phyloP scores from a whole-genome alignment of 2,113 vertebrate genomes.

The Willisornis vidua region DNA sequence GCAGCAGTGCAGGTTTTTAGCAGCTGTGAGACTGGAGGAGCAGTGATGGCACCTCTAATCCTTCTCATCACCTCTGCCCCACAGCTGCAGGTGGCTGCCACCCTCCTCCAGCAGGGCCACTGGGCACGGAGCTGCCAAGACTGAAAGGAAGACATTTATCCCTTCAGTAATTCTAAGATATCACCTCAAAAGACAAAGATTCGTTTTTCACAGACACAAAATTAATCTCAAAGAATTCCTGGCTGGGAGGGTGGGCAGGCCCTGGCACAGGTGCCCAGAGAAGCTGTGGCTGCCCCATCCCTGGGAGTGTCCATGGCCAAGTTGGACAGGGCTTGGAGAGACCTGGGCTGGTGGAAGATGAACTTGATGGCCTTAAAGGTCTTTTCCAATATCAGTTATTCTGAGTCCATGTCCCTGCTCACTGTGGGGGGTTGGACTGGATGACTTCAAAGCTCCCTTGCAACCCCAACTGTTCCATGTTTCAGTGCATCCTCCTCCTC shows the following conservation, averaged over 20 bases:
- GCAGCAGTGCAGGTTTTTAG: not conserved
- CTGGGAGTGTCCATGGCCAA: not conserved
- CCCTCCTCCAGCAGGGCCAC: not conserved
- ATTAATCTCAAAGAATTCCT: not conserved
- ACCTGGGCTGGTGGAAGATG: not conserved
- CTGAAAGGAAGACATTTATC: not conserved
- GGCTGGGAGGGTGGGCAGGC: not conserved
- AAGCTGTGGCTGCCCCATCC: not conserved
- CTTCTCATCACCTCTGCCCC: not conserved
- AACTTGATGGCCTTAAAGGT: not conserved
- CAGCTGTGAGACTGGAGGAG: not conserved
- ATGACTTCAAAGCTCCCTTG: not conserved
- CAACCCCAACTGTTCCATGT: not conserved
- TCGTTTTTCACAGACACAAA: not conserved
- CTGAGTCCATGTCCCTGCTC: not conserved
- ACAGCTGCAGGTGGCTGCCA: not conserved
- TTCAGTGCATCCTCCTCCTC: not conserved
- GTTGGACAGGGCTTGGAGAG: fast-evolving
- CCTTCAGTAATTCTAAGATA: not conserved
- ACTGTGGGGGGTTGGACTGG: fast-evolving
- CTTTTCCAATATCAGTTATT: not conserved
- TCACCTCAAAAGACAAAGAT: not conserved
- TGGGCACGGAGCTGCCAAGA: not conserved
- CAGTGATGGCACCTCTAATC: not conserved
- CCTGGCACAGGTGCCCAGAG: not conserved